Percentiles rank a stretch among this genome's conserved stretches.
These are phyloP conservation scores for Drosophila imparisetae DNA, from an alignment of 2,888 invertebrate genomes.

Conservation along the genomic window DNA sequence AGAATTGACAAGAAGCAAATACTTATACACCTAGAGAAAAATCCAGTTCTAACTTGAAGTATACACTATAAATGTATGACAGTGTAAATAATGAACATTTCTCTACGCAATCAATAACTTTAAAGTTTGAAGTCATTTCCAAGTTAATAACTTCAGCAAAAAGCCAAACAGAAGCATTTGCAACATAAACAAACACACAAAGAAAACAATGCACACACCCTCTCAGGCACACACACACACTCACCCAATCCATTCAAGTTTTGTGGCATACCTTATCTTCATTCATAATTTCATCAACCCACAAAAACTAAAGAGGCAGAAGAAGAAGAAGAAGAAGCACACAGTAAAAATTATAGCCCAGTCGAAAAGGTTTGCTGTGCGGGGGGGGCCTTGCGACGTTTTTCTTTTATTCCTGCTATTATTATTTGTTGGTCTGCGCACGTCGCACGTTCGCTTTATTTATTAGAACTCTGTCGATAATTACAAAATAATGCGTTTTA, in stretches of 20 bases:
- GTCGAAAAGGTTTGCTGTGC: slow-evolving; percentile 40
- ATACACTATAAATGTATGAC: neutral
- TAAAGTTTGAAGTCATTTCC: neutral
- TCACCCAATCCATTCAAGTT: slow-evolving; percentile 41
- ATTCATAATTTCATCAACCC: slow-evolving; percentile 81
- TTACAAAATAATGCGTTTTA: slow-evolving; percentile 82
- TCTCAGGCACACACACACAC: neutral
- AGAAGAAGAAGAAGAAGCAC: slow-evolving; percentile 1
- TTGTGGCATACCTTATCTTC: slow-evolving; percentile 74
- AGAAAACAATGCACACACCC: slow-evolving; percentile 4
- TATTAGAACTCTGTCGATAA: slow-evolving; percentile 82
- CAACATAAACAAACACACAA: slow-evolving; percentile 7
- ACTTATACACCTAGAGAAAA: neutral
- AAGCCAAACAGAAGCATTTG: slow-evolving; percentile 5
- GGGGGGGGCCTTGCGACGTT: slow-evolving; percentile 58
- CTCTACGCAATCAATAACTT: neutral
- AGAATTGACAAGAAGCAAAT: no score
- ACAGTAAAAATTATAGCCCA: slow-evolving; percentile 34
- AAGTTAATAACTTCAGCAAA: neutral
- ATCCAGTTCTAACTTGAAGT: neutral
- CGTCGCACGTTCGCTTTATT: slow-evolving; percentile 66
- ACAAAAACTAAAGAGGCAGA: slow-evolving; percentile 44
- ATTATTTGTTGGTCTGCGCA: slow-evolving; percentile 21
- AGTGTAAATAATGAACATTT: neutral
- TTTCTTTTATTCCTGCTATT: slow-evolving; percentile 10